phyloP scores from a whole-genome alignment of 2,113 vertebrate genomes.

The Nannobrachium achirus region DNA sequence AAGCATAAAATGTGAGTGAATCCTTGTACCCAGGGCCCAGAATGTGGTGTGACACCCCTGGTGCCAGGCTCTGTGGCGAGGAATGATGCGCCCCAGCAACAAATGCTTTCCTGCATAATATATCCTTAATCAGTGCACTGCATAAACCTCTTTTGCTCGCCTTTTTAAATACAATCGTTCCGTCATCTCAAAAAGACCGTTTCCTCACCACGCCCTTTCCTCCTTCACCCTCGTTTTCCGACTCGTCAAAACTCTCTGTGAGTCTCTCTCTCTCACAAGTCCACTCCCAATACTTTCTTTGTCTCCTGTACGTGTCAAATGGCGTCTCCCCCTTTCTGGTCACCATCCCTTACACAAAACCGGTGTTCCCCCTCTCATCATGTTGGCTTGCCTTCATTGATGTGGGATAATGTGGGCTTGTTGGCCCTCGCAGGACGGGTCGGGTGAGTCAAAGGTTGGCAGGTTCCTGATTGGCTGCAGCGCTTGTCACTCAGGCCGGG shows the following conservation, averaged over 20 bases:
- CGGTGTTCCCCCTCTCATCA: no score
- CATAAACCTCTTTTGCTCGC: conserved; percentile 4
- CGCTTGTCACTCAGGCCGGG: conserved; percentile 86
- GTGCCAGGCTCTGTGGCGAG: conserved; percentile 24
- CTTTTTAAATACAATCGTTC: conserved; percentile 18
- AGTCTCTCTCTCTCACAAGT: background rate
- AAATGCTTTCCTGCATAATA: conserved; percentile 28
- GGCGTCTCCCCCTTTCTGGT: conserved; percentile 28
- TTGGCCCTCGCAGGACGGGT: conserved; percentile 28
- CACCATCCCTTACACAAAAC: conserved; percentile 38
- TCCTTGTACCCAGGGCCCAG: no score
- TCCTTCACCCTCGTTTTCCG: conserved; percentile 6
- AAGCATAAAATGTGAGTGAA: no score
- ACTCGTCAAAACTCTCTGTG: background rate
- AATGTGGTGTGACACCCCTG: no score
- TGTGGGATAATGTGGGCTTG: conserved; percentile 40
- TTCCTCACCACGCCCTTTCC: background rate
- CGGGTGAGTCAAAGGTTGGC: conserved; percentile 31
- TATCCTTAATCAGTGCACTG: conserved; percentile 34
- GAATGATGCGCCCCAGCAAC: conserved; percentile 28
- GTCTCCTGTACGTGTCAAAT: conserved; percentile 23
- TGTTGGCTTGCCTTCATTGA: conserved; percentile 19
- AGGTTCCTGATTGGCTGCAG: conserved; percentile 48
- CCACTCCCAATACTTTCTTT: conserved; percentile 11
- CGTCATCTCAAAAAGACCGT: conserved; percentile 17